Evolutionary conservation across 1,140 invertebrate species (phyloP).

Genomic region (Sycophaga agraensis): DNA sequence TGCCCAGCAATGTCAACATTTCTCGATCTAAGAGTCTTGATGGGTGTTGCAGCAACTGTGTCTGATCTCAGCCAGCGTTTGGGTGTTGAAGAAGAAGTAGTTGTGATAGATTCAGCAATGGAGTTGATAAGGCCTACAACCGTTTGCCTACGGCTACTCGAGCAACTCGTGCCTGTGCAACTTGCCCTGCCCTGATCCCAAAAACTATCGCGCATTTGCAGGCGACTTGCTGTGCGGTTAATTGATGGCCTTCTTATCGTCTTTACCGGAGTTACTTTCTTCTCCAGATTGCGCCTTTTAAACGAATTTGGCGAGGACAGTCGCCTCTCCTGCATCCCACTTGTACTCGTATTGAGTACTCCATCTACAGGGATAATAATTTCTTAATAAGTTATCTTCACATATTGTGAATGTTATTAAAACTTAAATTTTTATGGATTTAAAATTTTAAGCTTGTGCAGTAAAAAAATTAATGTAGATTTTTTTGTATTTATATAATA

Average conservation of each 20-base stretch:
- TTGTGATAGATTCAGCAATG: not conserved
- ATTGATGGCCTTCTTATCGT: constrained; percentile 47
- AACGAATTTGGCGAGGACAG: constrained; percentile 45
- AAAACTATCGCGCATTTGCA: constrained; percentile 44
- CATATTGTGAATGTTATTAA: too few relatives aligned
- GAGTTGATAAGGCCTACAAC: constrained; percentile 27
- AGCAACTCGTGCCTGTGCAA: constrained; percentile 19
- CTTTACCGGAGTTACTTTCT: constrained; percentile 51
- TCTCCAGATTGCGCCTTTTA: constrained; percentile 51
- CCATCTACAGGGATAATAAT: constrained; percentile 3
- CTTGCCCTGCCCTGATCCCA: constrained; percentile 42
- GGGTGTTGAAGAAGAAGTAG: constrained; percentile 30
- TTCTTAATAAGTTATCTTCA: too few relatives aligned
- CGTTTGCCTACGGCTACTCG: constrained; percentile 16
- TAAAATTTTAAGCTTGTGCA: too few relatives aligned
- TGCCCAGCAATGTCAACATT: constrained; percentile 53
- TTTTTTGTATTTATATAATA: too few relatives aligned
- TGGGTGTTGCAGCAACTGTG: constrained; percentile 53
- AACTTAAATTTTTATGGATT: too few relatives aligned
- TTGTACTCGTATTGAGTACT: constrained; percentile 9
- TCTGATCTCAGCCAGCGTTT: constrained; percentile 56
- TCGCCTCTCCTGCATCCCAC: constrained; percentile 37
- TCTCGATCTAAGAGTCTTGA: constrained; percentile 52
- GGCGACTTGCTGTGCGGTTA: constrained; percentile 42
- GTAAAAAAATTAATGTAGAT: too few relatives aligned